Evolutionary conservation across 2,113 vertebrate species (phyloP), one percentile per base, ranked within the genome.

Genomic region (Microtus pennsylvanicus): DNA sequence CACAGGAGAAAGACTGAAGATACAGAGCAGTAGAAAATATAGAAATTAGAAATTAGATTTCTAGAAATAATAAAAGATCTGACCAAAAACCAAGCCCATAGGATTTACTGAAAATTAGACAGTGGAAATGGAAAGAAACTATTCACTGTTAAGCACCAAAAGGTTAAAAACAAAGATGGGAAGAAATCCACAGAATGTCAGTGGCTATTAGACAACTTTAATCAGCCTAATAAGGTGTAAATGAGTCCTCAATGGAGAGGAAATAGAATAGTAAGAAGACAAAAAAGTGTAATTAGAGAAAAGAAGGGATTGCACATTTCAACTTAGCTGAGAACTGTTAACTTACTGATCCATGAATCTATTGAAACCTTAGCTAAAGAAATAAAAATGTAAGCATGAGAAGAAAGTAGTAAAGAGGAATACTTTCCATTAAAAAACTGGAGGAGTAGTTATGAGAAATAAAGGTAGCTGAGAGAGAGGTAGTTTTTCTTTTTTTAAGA

Each of bases 141-240:
- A 33, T 33, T 45, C 42, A 47, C 2, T 33, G 61, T 67, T 28
- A 67, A 67, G 61, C 38, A 21, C 16, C 9, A 11, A 86, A 86
- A 86, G 82, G 82, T 86, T 86, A 86, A 65, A 67, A 47, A 21
- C 42, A 67, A 86, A 47, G 63, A 67, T 47, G 61, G 19, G 28
- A 67, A 45, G 42, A 67, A 67, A 67, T 45, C 28, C 61, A 86
- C 61, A 47, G 16, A 86, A 86, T 86, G 82, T 67, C 82, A 67
- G 38, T 86, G 82, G 38, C 61, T 47, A 86, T 86, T 67, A 86
- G 82, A 67, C 28, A 47, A 86, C 61, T 86, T 86, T 86, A 86
- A 86, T 63, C 82, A 86, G 61, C 82, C 82, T 86, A 86, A 86
- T 86, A 86, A 86, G 82, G 61, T 67, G 82, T 86, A 86, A 86